These are phyloP conservation scores for Bolborhynchus lineola DNA, from an alignment of 2,113 vertebrate species.

Conservation along the genomic window DNA sequence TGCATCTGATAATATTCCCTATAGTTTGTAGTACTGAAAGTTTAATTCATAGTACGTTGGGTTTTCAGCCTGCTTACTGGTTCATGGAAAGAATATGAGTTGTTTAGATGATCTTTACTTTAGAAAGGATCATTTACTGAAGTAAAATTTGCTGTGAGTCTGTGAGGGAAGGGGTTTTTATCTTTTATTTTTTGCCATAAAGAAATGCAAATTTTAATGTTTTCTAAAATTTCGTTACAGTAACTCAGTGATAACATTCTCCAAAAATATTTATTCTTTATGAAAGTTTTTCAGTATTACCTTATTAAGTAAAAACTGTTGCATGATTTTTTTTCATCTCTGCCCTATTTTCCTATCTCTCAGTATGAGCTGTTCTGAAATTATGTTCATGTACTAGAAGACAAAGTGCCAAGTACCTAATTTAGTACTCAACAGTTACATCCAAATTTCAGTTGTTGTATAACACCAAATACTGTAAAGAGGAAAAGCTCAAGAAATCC, in stretches of 20 bases:
- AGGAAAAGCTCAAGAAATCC: neutral
- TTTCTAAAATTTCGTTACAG: neutral
- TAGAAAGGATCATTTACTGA: neutral
- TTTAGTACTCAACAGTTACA: constrained; percentile 36
- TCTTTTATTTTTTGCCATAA: neutral
- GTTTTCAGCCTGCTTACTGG: neutral
- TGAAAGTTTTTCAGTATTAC: neutral
- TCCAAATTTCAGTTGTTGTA: constrained; percentile 51
- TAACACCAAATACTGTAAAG: constrained; percentile 28
- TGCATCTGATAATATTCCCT: neutral
- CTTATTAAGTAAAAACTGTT: constrained; percentile 52
- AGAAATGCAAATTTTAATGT: neutral
- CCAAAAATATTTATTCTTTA: neutral
- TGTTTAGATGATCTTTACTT: neutral
- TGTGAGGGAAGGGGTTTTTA: rapidly evolving
- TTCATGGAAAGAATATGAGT: neutral
- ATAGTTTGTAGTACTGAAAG: neutral
- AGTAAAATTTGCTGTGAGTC: neutral
- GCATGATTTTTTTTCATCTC: neutral
- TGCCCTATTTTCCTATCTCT: constrained; percentile 26
- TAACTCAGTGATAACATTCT: neutral
- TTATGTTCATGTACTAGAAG: constrained; percentile 43
- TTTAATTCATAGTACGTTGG: neutral
- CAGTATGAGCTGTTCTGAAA: constrained; percentile 58
- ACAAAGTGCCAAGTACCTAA: constrained; percentile 55